Percentiles rank a stretch among this genome's conserved stretches.
Evolutionary conservation across 1,140 invertebrate species (phyloP).

Genomic region (Anagrus nilaparvatae): DNA sequence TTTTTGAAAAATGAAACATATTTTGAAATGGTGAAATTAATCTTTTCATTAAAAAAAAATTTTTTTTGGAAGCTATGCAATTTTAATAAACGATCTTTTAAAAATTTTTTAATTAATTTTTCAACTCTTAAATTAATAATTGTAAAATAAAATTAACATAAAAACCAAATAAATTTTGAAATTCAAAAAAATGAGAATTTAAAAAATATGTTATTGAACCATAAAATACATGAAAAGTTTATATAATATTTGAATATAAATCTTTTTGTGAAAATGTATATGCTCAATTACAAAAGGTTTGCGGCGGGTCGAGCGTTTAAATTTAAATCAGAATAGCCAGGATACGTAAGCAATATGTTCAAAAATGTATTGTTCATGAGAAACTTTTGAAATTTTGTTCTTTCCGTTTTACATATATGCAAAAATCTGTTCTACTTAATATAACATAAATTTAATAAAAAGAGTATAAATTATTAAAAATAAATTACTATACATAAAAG

Average conservation of each 20-base stretch:
- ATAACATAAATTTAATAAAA: conserved; percentile 14
- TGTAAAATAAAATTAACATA: not conserved
- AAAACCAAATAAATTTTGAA: not conserved
- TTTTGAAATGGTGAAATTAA: too few species aligned
- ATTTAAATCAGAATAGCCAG: conserved; percentile 36
- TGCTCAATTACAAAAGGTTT: conserved; percentile 19
- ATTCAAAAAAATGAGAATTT: not conserved
- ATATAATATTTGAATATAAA: not conserved
- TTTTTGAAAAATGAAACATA: too few species aligned
- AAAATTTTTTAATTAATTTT: too few species aligned
- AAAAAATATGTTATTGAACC: not conserved
- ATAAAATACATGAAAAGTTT: not conserved
- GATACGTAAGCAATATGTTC: conserved; percentile 28
- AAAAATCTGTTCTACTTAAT: conserved; percentile 11
- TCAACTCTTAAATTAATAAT: not conserved
- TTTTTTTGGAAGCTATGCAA: too few species aligned
- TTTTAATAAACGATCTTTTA: too few species aligned
- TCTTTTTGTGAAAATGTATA: not conserved
- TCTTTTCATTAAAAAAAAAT: too few species aligned
- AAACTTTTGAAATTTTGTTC: conserved; percentile 15
- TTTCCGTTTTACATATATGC: conserved; percentile 1
- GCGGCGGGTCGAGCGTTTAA: conserved; percentile 30
- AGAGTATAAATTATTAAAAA: not conserved
- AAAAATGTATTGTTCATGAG: conserved; percentile 27
- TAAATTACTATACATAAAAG: not conserved